These are phyloP conservation scores for Elachura formosa DNA, from an alignment of 2,113 vertebrate species.

Conservation along the genomic window DNA sequence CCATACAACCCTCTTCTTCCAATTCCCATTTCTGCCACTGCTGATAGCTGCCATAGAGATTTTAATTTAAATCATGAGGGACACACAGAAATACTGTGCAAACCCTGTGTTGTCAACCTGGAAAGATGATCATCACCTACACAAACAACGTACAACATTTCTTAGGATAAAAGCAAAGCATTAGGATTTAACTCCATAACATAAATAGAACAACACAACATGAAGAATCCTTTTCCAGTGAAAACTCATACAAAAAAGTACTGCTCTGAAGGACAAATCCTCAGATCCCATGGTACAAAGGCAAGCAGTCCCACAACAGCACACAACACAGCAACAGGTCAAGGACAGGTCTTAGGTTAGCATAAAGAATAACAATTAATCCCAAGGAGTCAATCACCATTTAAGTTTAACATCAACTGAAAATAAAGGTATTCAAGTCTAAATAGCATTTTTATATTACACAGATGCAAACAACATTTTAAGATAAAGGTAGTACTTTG, in stretches of 20 bases:
- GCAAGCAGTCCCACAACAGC: background rate
- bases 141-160: background rate
- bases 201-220: background rate
- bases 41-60: background rate
- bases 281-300: background rate
- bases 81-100: fast-evolving
- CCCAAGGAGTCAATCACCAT: background rate
- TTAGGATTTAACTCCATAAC: background rate
- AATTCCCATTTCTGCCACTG: background rate
- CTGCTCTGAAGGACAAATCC: background rate
- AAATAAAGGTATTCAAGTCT: background rate
- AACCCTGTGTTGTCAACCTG: background rate
- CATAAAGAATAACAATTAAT: background rate
- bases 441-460: background rate
- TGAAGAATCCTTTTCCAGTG: background rate
- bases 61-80: background rate
- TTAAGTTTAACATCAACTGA: background rate
- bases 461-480: background rate
- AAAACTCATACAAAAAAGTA: background rate
- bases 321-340: background rate
- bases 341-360: background rate
- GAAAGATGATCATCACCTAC: background rate
- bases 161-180: background rate
- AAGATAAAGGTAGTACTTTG: background rate
- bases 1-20: background rate